Conservation (phyloP, 1,140 invertebrate genomes). For the Bacillus rossius region DNA sequence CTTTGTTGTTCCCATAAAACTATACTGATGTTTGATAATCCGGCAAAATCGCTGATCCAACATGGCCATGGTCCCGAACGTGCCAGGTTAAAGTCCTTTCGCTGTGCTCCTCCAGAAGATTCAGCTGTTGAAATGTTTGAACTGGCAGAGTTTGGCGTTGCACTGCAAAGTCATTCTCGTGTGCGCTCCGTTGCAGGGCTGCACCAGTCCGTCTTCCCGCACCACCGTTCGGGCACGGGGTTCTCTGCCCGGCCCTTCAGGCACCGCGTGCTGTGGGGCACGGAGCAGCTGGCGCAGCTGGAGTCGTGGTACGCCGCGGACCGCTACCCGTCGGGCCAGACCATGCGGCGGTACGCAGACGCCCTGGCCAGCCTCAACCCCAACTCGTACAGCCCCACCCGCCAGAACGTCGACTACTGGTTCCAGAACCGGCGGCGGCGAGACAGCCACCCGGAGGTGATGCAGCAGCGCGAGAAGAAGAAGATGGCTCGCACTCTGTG, state of each 20-base stretch:
- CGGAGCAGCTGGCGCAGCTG: constrained; percentile 15
- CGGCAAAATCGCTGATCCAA: no score
- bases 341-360: constrained; percentile 16
- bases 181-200: no score
- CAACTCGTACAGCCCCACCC: constrained; percentile 8
- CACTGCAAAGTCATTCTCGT: no score
- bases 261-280: constrained; percentile 17
- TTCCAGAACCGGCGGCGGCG: constrained; percentile 19
- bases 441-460: constrained; percentile 15
- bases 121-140: no score
- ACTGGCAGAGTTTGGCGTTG: no score
- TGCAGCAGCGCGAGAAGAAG: constrained; percentile 16
- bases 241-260: constrained; percentile 8
- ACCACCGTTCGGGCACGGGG: neutral
- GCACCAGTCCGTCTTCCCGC: neutral
- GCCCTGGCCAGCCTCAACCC: constrained; percentile 6
- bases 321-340: constrained; percentile 14
- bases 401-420: constrained; percentile 22
- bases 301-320: constrained; percentile 17
- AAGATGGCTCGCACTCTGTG: constrained; percentile 10
- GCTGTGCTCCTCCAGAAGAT: no score
- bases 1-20: no score
- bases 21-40: no score
- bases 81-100: no score
- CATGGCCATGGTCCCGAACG: no score